Evolutionary conservation across 2,888 invertebrate species (phyloP).

Genomic region (Tachina fera): DNA sequence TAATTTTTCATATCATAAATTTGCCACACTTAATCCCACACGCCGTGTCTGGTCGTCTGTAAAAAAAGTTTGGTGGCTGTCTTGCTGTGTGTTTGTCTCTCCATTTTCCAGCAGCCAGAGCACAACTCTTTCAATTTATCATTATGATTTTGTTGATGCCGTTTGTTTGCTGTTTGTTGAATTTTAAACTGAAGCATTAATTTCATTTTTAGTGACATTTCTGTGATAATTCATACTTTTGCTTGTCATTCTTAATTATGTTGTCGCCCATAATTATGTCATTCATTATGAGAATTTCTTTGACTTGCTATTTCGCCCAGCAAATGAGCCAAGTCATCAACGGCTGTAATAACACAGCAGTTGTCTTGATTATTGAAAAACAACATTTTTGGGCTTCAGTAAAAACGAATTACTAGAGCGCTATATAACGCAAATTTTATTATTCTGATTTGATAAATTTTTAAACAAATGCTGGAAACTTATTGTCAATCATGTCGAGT

Average conservation of each 20-base stretch:
- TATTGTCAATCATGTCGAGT: too few species aligned
- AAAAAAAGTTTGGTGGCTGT: not conserved
- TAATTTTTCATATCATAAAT: conserved; percentile 80
- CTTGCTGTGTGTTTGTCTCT: conserved; percentile 27
- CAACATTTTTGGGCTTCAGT: not conserved
- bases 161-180: conserved; percentile 36
- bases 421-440: not conserved
- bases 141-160: conserved; percentile 69
- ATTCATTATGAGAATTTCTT: conserved; percentile 64
- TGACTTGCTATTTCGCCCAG: conserved; percentile 50
- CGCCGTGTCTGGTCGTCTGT: conserved; percentile 73
- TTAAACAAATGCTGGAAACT: too few species aligned
- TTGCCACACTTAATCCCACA: conserved; percentile 80
- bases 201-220: conserved; percentile 79
- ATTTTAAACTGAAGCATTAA: conserved; percentile 61
- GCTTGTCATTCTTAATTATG: conserved; percentile 82
- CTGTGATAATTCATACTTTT: conserved; percentile 82
- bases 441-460: too few species aligned
- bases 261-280: conserved; percentile 75
- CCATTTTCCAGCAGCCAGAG: not conserved
- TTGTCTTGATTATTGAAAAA: conserved; percentile 46
- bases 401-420: not conserved
- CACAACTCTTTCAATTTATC: conserved; percentile 70
- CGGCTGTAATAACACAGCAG: conserved; percentile 35
- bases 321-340: conserved; percentile 45